Base-by-base conservation (phyloP, 2,113 vertebrate genomes). In the Colistium nudipinnis region DNA sequence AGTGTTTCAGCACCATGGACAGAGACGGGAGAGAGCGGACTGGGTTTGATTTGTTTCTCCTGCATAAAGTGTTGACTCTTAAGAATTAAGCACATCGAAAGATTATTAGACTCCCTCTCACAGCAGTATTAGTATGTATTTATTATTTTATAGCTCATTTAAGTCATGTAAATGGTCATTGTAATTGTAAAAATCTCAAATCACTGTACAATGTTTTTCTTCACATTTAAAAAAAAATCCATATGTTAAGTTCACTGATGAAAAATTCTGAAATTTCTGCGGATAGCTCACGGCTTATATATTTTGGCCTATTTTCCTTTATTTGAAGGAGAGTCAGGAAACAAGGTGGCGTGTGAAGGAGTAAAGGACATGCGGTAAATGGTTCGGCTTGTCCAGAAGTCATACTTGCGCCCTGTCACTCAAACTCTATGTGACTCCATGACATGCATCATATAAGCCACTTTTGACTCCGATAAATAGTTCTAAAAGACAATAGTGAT, bases 1-100 rank as follows among this genome's bases (percentile, higher is more conserved):
- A 12, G 31, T 38, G 24, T 67, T 84, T 84, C 81, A 88, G 81
- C 62, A 86, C 81, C 83, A 76, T 16, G 83, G 83, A 88, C 75
- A 88, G 78, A 62, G 73, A 56, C 62, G 14, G 4, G 17, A n/a
- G 27, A 24, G 7, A 7, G n/a, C n/a, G 28, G 16, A 52, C 17
- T 24, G 25, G 22, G 19, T 39, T 69, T 51, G n/a, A n/a, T n/a
- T n/a, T n/a, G n/a, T n/a, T n/a, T n/a, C n/a, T n/a, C n/a, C n/a
- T n/a, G n/a, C n/a, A n/a, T n/a, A n/a, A n/a, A n/a, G n/a, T n/a
- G n/a, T n/a, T n/a, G n/a, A n/a, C n/a, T n/a, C n/a, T n/a, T n/a
- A n/a, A n/a, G n/a, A n/a, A n/a, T n/a, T n/a, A n/a, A n/a, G n/a
- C n/a, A n/a, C n/a, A n/a, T n/a, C n/a, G n/a, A n/a, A n/a, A n/a